phyloP scores from a whole-genome alignment of 2,797 vertebrate genomes.

The Gouania willdenowi region DNA sequence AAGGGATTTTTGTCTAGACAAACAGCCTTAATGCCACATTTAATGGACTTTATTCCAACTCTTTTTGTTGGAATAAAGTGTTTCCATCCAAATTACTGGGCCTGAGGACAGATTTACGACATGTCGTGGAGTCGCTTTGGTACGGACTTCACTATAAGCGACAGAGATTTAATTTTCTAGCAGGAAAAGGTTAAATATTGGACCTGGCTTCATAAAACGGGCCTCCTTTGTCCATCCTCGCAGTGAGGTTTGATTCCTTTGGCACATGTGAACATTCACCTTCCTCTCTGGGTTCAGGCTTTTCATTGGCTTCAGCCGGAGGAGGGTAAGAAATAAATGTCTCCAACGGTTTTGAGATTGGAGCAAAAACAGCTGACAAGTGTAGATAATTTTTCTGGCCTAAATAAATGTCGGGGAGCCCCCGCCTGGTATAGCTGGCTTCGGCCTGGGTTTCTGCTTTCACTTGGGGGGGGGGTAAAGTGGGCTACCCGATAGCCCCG shows the following conservation, averaged over 20 bases:
- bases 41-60: constrained; percentile 41
- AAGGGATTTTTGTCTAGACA: constrained; percentile 40
- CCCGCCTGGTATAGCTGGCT: constrained; percentile 51
- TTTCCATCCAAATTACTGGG: constrained; percentile 40
- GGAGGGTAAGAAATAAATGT: constrained; percentile 17
- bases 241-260: constrained; percentile 21
- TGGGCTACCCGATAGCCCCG: constrained; percentile 56
- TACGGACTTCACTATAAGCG: constrained; percentile 16
- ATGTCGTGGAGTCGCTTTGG: constrained; percentile 29
- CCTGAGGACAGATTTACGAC: constrained; percentile 38
- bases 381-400: no score
- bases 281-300: constrained; percentile 8
- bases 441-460: constrained; percentile 40
- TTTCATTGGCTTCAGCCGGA: not conserved
- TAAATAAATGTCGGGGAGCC: constrained; percentile 24
- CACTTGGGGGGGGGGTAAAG: constrained; percentile 18
- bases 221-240: constrained; percentile 7
- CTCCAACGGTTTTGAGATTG: constrained; percentile 8
- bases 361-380: constrained; percentile 7
- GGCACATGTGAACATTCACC: constrained; percentile 5
- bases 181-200: constrained; percentile 6
- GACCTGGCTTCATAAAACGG: constrained; percentile 13
- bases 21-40: constrained; percentile 32
- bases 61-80: constrained; percentile 46
- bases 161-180: constrained; percentile 7